Evolutionary conservation across 2,797 vertebrate species (phyloP).

Genomic region (Meda fulgida): DNA sequence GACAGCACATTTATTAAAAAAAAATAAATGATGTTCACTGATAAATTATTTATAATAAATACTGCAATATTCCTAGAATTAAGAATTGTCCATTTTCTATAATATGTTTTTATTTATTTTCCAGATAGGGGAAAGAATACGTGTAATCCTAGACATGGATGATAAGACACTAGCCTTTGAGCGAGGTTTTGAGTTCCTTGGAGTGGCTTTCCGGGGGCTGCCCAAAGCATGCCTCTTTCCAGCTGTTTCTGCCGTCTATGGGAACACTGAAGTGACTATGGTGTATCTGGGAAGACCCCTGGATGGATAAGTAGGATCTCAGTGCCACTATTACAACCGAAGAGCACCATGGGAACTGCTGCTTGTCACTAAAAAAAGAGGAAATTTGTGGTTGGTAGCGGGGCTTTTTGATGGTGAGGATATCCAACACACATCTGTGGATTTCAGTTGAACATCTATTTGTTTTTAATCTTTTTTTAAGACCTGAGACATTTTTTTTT

Average conservation of each 20-base stretch:
- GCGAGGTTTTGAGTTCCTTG: constrained; percentile 97
- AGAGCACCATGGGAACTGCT: constrained; percentile 36
- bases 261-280: constrained; percentile 99
- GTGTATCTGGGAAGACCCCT: constrained; percentile 97
- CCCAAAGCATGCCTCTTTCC: constrained; percentile 96
- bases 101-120: constrained; percentile 26
- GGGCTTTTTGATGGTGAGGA: constrained; percentile 6
- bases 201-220: constrained; percentile 95
- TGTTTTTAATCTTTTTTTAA: constrained; percentile 68
- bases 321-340: constrained; percentile 32
- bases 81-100: not conserved
- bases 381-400: constrained; percentile 20
- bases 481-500: constrained; percentile 51
- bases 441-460: constrained; percentile 65
- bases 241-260: constrained; percentile 97
- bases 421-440: constrained; percentile 60
- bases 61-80: not conserved
- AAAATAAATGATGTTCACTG: no score
- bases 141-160: constrained; percentile 99
- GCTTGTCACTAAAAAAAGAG: constrained; percentile 20
- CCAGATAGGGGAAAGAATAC: constrained; percentile 99
- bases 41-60: not conserved
- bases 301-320: constrained; percentile 82
- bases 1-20: not conserved
- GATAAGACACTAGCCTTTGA: constrained; percentile 99